Evolutionary conservation across 2,113 vertebrate species (phyloP).

Genomic region (Himantopus leucocephalus): DNA sequence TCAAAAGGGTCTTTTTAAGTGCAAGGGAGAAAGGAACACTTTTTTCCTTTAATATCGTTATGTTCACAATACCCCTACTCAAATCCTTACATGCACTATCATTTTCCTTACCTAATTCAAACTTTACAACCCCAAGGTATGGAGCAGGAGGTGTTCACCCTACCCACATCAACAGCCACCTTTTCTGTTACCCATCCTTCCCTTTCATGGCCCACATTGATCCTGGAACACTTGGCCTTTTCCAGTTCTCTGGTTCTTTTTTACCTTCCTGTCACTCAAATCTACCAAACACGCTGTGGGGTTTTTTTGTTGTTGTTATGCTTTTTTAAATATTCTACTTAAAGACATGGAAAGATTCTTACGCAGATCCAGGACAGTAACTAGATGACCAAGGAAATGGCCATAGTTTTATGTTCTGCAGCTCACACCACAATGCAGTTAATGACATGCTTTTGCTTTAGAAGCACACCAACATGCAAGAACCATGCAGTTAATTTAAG

Average conservation of each 20-base stretch:
- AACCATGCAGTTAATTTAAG: not conserved
- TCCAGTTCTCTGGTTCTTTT: not conserved
- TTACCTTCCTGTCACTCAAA: not conserved
- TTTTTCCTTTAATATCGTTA: not conserved
- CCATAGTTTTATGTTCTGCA: not conserved
- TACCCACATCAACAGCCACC: not conserved
- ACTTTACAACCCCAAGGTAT: not conserved
- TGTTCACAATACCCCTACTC: not conserved
- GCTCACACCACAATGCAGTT: not conserved
- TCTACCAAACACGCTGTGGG: not conserved
- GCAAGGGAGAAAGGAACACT: not conserved
- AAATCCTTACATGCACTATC: not conserved
- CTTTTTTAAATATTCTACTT: not conserved
- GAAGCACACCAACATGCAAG: not conserved
- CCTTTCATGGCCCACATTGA: not conserved
- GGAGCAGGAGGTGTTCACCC: not conserved
- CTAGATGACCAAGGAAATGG: not conserved
- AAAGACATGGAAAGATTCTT: not conserved
- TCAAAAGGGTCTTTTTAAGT: slow-evolving; percentile 20
- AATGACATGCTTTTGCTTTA: not conserved
- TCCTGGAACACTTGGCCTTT: not conserved
- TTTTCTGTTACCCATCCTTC: not conserved
- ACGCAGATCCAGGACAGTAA: not conserved
- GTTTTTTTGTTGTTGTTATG: not conserved
- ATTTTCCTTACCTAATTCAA: not conserved